Evolutionary conservation across 2,888 invertebrate species (phyloP), one percentile per base, ranked within the genome.

Genomic region (Heliothis peltigera): DNA sequence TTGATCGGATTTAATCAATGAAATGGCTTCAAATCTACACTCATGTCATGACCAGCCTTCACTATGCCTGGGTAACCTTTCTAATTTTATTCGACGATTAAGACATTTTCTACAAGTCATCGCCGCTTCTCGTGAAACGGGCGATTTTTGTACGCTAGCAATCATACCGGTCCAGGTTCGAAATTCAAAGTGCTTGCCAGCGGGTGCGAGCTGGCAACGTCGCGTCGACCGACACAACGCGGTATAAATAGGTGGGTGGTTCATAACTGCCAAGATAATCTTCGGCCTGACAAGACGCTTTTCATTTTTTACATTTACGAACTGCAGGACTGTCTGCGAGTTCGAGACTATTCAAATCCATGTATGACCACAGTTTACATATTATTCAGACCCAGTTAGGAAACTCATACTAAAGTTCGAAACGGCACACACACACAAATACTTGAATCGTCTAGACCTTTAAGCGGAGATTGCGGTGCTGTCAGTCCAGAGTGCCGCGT

Each of bases 201-300:
- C 55, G 74, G 48, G 52, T 32, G 71, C 80, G 80, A 71, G 79
- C 73, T 83, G 87, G 86, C 87, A 87, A 87, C 87, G 84, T 81
- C 78, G 85, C 84, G 43, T 39, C 66, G 70, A 67, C 79, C 66
- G 63, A 79, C 66, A 72, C 67, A 72, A 72, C 78, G 63, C 73
- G 62, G 70, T 83, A 81, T 82, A 86, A 83, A 85, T 85, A 85
- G 81, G 81, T 82, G 82, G 79, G 75, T 78, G 81, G 82, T 83
- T 79, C 79, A 72, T 81, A 77, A 81, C 79, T 73, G 75, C 77
- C 75, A 81, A 74, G 70, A 83, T 85, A 86, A 85, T 85, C 80
- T 82, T 79, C 52, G 69, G 72, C 64, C 76, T 82, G 83, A 82
- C 81, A 74, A 71, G 79, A 72, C 70, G 69, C 64, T 79, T 79